Evolutionary conservation across 2,888 invertebrate genomes (phyloP), one percentile per base, ranked within the genome.

Genomic region (Sialis fuliginosa): DNA sequence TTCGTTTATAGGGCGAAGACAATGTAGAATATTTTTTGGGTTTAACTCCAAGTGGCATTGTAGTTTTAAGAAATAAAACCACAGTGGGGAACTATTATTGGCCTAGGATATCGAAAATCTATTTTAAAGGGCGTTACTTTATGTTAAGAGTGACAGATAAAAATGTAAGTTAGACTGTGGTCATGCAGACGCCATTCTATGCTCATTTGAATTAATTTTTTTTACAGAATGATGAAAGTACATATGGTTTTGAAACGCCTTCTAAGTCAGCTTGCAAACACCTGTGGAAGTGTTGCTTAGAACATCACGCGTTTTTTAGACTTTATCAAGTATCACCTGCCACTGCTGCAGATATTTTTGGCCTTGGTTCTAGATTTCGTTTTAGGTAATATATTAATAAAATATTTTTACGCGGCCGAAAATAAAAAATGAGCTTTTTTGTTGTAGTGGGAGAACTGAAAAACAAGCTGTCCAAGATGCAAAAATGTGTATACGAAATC

Each of bases 21-120:
- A 92, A 88, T 62, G 88, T 91, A 52, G 95, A 95, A 65, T 95
- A 95, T 68, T 95, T 90, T 69, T 72, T 96, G 62, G 95, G 93
- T 49, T 70, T 96, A 59, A 95, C 95, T 54, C 95, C 95, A 49
- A 91, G 91, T 64, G 95, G 95, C 52, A 86, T 96, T 62, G 84
- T 95, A 62, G 84, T 96, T 50, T 72, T 95, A 59, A 78, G 92
- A 57, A 93, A 93, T 67, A 93, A 93, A 72, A 86, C 84, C 63
- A 93, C 93, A 66, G 93, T 95, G 52, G 93, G 92, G 56, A 93
- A 91, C 71, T 95, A 96, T 71, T 95, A 91, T 71, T 96, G 96
- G 95, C 93, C 95, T 52, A 78, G 95, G 60, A 93, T 96, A 62
- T 86, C 89, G 57, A 95, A 95, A 74, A 86, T 95, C 60, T 91